Base-by-base conservation (phyloP, 2,113 vertebrate genomes). In the Entomyzon cyanotis region DNA sequence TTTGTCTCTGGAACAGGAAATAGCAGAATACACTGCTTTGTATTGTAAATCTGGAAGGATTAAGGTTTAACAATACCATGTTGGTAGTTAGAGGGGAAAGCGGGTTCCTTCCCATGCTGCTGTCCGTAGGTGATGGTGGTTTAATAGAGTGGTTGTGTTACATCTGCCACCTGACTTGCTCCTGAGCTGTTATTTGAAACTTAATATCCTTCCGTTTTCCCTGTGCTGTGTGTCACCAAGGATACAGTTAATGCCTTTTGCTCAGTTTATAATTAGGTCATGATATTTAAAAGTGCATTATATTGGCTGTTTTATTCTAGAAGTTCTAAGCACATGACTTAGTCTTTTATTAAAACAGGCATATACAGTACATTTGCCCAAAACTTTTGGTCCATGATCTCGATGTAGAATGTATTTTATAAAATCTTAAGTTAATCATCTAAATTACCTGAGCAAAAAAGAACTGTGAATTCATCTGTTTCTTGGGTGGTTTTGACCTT, bases 181-280 rank as follows among this genome's bases (percentile, higher is more conserved):
- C 44, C 59, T 81, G 83, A 86, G 59, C 84, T 94, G 62, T 91
- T 82, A 27, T n/a, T 77, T 92, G 94, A 89, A 95, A 95, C 62
- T 60, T 78, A 86, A 88, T 95, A 93, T 71, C 80, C 31, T 91
- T 90, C 47, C 28, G 5, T 87, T 81, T 95, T 80, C 37, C 46
- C 12, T 52, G 56, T 96, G 76, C 90, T 92, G 28, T 75, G 52
- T 53, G 46, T 93, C 85, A 75, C 92, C 84, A 84, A 87, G 90
- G 90, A 90, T 93, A 87, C 83, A 92, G 56, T 50, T 86, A 63
- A 44, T 81, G 60, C 68, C 85, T 81, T 74, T 90, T 89, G 60
- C 90, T 71, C 12, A 2, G 46, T 70, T 90, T 92, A 77, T 69
- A 83, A 92, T 96, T 93, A 94, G 90, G 47, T 63, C 73, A 41